Evolutionary conservation across 2,888 invertebrate genomes (phyloP), one percentile per base, ranked within the genome.

Genomic region (Willowsia nigromaculata): DNA sequence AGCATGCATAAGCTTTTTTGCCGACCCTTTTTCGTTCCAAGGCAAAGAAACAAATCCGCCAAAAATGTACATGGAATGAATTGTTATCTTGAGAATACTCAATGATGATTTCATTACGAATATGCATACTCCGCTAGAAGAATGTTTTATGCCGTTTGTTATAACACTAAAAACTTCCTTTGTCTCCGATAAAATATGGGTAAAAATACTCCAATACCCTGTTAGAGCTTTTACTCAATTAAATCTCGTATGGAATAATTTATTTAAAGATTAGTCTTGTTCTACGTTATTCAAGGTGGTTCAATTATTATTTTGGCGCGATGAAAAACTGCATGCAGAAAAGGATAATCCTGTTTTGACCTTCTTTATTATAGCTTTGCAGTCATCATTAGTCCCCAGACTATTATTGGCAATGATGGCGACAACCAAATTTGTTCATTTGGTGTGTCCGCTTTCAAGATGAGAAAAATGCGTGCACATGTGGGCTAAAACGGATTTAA

Each of bases 1-100:
- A 86, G 86, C 86, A 86, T 86, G 78, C 78, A 86, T 86, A 80
- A 86, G 85, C 74, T 74, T n/a, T n/a, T n/a, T n/a, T 53, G 30
- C 43, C 82, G 82, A 18, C 30, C 82, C 82, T 82, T 82, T 82
- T 65, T 59, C 56, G 59, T 59, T 59, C 40, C 30, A 3, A 13
- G 9, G 11, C 43, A 50, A 76, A 30, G 76, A 27, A 18, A 30
- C 13, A 13, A 13, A 50, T 30, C 47, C 50, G 30, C 76, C 76
- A 76, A 50, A 50, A 50, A 50, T 62, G 62, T 62, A 62, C 62
- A 62, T 62, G 30, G 27, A 56, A 56, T 56, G 56, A 56, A 56
- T 6, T 56, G n/a, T n/a, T n/a, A n/a, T n/a, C n/a, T n/a, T n/a
- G n/a, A n/a, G n/a, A n/a, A n/a, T n/a, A n/a, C n/a, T n/a, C n/a